These are phyloP conservation scores for Melipona quadrifasciata DNA, from an alignment of 1,140 invertebrate genomes.

Conservation along the genomic window DNA sequence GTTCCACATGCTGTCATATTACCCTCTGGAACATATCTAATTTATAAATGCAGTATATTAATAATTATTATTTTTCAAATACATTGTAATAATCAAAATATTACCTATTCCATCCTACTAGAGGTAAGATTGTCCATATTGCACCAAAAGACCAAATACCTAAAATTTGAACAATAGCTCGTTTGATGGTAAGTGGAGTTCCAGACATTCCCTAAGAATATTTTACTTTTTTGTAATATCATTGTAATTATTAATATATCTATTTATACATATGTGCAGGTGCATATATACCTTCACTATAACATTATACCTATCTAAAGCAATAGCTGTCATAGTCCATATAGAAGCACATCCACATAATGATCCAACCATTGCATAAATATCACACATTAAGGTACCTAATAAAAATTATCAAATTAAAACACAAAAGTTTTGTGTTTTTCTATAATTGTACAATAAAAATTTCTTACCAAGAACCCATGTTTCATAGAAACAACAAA, in stretches of 20 bases:
- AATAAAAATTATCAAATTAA: slow-evolving; percentile 15
- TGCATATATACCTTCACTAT: slow-evolving; percentile 85
- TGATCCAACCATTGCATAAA: slow-evolving; percentile 91
- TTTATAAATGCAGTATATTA: background rate
- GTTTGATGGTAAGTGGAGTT: slow-evolving; percentile 87
- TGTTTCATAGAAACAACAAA: slow-evolving; percentile 93
- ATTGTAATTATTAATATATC: background rate
- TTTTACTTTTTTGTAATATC: background rate
- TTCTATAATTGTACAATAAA: background rate
- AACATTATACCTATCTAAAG: slow-evolving; percentile 92
- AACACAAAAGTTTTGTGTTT: background rate
- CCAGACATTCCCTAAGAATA: slow-evolving; percentile 84
- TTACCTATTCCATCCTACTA: slow-evolving; percentile 89
- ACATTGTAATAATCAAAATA: background rate
- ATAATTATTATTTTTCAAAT: background rate
- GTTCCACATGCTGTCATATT: slow-evolving; percentile 93
- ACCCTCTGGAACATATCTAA: slow-evolving; percentile 91
- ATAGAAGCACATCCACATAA: slow-evolving; percentile 91
- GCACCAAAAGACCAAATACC: slow-evolving; percentile 87
- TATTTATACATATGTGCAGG: background rate
- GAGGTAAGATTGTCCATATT: slow-evolving; percentile 87
- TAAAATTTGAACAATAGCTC: slow-evolving; percentile 86
- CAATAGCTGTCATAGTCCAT: slow-evolving; percentile 92
- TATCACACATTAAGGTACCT: slow-evolving; percentile 88
- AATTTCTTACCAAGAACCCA: slow-evolving; percentile 88